Conservation (phyloP, 2,797 vertebrate genomes). For the Coendou prehensilis region DNA sequence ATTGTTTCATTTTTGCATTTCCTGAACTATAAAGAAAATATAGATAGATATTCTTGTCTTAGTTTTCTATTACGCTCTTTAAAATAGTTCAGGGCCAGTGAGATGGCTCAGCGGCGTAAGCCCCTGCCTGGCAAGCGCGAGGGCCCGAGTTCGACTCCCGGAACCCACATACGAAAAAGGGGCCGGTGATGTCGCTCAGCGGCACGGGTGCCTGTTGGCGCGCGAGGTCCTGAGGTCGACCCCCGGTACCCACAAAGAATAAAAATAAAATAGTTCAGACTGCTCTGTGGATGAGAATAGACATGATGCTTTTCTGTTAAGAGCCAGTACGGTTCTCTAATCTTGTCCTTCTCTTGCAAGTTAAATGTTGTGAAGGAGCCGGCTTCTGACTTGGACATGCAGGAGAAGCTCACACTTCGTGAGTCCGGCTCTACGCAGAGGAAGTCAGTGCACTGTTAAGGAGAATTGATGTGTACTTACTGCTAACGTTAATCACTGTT, state of each 20-base stretch:
- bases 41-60: not conserved
- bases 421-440: not conserved
- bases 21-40: not conserved
- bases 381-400: not conserved
- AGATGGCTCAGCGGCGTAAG: too few species aligned
- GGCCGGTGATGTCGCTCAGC: too few species aligned
- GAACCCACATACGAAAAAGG: too few species aligned
- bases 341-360: not conserved
- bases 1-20: not conserved
- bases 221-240: too few species aligned
- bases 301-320: conserved; percentile 4
- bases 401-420: not conserved
- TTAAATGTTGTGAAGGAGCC: conserved; percentile 20
- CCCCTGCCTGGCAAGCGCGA: too few species aligned
- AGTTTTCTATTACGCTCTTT: not conserved
- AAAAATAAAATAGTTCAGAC: not conserved
- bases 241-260: too few species aligned
- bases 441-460: not conserved
- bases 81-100: not conserved
- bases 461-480: not conserved
- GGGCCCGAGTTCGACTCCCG: too few species aligned
- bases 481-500: not conserved
- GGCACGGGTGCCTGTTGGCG: too few species aligned
- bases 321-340: not conserved
- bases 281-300: not conserved